A percentile compares a stretch with the other conserved stretches of the same genome.
Conservation (phyloP, 2,888 invertebrate species). For the Dinocampus coccinellae region DNA sequence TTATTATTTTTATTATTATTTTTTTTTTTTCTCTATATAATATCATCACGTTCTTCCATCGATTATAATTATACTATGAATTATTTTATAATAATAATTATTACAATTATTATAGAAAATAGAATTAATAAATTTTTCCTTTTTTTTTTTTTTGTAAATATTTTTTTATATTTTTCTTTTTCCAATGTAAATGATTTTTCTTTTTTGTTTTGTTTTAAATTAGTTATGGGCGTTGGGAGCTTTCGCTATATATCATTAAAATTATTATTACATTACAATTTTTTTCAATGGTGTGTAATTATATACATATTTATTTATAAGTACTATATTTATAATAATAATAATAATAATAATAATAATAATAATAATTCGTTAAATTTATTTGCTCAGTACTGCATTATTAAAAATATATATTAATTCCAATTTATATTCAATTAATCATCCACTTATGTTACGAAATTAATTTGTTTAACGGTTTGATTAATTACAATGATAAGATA, state of each 20-base stretch:
- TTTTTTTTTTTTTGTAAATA: slow-evolving; percentile 1
- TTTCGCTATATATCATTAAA: not conserved
- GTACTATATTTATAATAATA: not conserved
- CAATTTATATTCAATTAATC: not conserved
- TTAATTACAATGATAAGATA: no score
- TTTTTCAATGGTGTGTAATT: not conserved
- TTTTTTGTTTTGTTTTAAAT: not conserved
- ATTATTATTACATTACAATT: not conserved
- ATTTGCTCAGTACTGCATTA: slow-evolving; percentile 1
- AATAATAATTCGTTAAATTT: not conserved
- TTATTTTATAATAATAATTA: not conserved
- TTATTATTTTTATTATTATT: no score
- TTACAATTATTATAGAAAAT: no score
- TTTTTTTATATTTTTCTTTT: not conserved
- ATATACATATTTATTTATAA: not conserved
- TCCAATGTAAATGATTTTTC: not conserved
- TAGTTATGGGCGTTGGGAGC: not conserved
- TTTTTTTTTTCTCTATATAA: not conserved
- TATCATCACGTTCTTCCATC: not conserved
- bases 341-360: not conserved
- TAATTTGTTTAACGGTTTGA: not conserved
- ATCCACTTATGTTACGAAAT: not conserved
- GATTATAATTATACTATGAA: not conserved
- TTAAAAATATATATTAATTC: not conserved
- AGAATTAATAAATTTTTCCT: no score